Evolutionary conservation across 2,888 invertebrate genomes (phyloP), one percentile per base, ranked within the genome.

Genomic region (Drosophila neotestacea): DNA sequence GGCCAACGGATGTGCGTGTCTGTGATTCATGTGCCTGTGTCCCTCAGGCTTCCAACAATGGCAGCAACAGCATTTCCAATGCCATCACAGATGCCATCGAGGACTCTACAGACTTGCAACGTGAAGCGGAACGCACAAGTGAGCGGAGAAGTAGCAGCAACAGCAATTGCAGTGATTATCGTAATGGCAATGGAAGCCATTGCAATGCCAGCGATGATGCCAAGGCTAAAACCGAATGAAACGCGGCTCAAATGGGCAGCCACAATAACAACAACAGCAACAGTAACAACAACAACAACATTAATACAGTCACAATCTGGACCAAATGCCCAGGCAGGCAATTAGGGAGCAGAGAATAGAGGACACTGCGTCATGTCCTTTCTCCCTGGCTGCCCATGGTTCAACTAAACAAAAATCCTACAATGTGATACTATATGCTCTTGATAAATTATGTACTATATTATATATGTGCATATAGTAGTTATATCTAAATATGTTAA

Each of bases 1-100:
- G 96, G 96, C 91, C 93, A 7, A 94, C 94, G 11, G 95, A 95
- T n/a, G 96, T 96, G 2, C 93, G 97, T 70, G 96, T 97, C 27
- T 97, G 97, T 92, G 95, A 96, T 88, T 90, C 93, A 16, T 97
- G 97, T 89, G 89, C 85, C 38, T 88, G 88, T 75, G 77, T 81
- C 56, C 73, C 81, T 4, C 74, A 67, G 4, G 62, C 55, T 4
- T 58, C 68, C 6, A 27, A 30, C 9, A 38, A 44, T 6, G 13
- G 39, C 30, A 39, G 47, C 54, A 28, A 10, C 70, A 83, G 42
- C 84, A 84, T 70, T 42, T 41, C 66, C 42, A 77, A 36, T 47
- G 71, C 71, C 79, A 46, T 83, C 6, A 70, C 80, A 2, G 84
- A 83, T 46, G 80, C 81, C 51, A 74, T 81, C 34, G 39, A n/a